phyloP scores from a whole-genome alignment of 2,888 invertebrate genomes.

The Leucania comma region DNA sequence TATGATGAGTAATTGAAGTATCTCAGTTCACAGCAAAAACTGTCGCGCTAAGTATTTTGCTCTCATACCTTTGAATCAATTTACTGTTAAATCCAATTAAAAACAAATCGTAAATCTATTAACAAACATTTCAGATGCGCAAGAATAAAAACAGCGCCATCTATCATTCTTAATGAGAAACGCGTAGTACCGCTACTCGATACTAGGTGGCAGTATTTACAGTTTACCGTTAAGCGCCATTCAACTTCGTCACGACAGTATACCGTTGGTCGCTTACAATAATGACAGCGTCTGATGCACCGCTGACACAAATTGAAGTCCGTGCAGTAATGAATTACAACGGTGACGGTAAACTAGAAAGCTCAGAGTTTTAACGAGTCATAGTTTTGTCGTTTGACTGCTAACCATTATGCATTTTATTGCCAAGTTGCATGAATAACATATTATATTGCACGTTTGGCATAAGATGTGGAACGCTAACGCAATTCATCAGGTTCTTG shows the following conservation, averaged over 20 bases:
- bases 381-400: constrained; percentile 47
- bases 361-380: constrained; percentile 53
- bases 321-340: constrained; percentile 76
- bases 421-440: constrained; percentile 43
- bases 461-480: constrained; percentile 16
- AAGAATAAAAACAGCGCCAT: constrained; percentile 73
- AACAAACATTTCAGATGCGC: constrained; percentile 36
- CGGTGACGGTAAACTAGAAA: constrained; percentile 66
- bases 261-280: constrained; percentile 77
- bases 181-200: constrained; percentile 83
- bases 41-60: constrained; percentile 41
- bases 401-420: constrained; percentile 47
- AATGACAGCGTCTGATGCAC: constrained; percentile 76
- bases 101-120: constrained; percentile 60
- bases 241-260: constrained; percentile 70
- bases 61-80: constrained; percentile 30
- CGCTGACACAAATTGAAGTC: constrained; percentile 80
- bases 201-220: constrained; percentile 85
- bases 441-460: constrained; percentile 20
- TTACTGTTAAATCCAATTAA: constrained; percentile 55
- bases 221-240: constrained; percentile 76
- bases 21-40: constrained; percentile 50
- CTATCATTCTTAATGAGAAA: constrained; percentile 78
- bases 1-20: constrained; percentile 56
- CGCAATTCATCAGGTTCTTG: constrained; percentile 4